Percentiles rank a stretch among this genome's conserved stretches.
Conservation (phyloP, 2,797 vertebrate genomes). For the Etheostoma nigrum region DNA sequence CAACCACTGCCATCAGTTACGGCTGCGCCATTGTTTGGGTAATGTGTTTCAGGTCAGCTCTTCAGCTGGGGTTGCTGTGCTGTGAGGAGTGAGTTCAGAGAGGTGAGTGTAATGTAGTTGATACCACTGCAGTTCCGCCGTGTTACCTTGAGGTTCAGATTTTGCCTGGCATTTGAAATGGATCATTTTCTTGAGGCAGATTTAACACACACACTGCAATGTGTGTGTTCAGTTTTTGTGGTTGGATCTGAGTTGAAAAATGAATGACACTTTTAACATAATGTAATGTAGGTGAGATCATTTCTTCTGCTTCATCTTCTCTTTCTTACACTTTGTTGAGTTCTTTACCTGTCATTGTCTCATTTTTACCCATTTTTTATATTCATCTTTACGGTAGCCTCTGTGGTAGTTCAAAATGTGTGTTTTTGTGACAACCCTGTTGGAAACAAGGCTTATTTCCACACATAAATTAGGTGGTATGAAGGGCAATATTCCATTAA, state of each 20-base stretch:
- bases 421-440: not conserved
- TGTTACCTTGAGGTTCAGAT: slow-evolving; percentile 47
- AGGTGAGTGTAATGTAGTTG: slow-evolving; percentile 64
- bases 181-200: slow-evolving; percentile 46
- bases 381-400: not conserved
- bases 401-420: not conserved
- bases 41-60: slow-evolving; percentile 71
- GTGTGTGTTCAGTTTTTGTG: not conserved
- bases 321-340: slow-evolving; percentile 15
- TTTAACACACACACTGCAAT: slow-evolving; percentile 12
- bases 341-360: slow-evolving; percentile 7
- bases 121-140: slow-evolving; percentile 49
- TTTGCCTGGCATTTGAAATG: slow-evolving; percentile 53
- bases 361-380: slow-evolving; percentile 17
- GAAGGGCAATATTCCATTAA: not conserved
- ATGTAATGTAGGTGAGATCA: slow-evolving; percentile 21
- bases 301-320: slow-evolving; percentile 28
- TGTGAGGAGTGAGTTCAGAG: slow-evolving; percentile 58
- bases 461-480: not conserved
- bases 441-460: slow-evolving; percentile 15
- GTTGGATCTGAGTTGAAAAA: slow-evolving; percentile 9
- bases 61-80: slow-evolving; percentile 45
- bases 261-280: slow-evolving; percentile 24
- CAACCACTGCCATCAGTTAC: slow-evolving; percentile 64
- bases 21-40: slow-evolving; percentile 56